Conservation (phyloP, 2,113 vertebrate species). For the Meleagris gallopavo region DNA sequence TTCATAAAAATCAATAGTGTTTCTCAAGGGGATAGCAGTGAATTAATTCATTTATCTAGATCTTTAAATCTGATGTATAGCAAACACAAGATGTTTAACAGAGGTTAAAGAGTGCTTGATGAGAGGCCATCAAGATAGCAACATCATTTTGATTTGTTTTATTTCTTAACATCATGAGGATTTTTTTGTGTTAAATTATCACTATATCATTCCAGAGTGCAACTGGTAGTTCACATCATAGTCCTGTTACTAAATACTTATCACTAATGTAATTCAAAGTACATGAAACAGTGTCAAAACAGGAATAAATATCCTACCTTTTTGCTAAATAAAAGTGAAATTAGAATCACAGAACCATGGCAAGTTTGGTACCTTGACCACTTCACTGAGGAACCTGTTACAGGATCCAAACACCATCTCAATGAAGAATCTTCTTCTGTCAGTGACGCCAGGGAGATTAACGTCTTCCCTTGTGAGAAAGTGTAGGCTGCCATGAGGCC, state of each 20-base stretch:
- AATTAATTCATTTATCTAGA: conserved; percentile 73
- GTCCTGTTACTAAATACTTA: background rate
- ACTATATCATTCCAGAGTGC: background rate
- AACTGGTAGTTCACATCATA: background rate
- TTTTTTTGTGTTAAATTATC: conserved; percentile 22
- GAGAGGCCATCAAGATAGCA: conserved; percentile 38
- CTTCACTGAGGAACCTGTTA: background rate
- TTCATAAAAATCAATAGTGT: conserved; percentile 73
- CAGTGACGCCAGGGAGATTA: background rate
- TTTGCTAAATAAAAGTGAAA: background rate
- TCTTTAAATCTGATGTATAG: conserved; percentile 58
- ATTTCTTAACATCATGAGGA: conserved; percentile 21
- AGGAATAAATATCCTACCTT: background rate
- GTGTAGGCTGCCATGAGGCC: background rate
- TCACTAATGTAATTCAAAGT: background rate
- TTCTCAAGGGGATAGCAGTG: conserved; percentile 65
- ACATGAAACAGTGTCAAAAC: background rate
- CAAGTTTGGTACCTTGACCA: background rate
- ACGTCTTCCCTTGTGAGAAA: background rate
- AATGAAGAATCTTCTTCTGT: background rate
- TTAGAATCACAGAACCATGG: background rate
- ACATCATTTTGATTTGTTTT: conserved; percentile 47
- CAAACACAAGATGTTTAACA: conserved; percentile 20
- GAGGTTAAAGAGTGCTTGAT: conserved; percentile 64
- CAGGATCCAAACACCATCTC: background rate